These are phyloP conservation scores for Echiichthys vipera DNA, from an alignment of 2,797 vertebrate species.

Conservation along the genomic window DNA sequence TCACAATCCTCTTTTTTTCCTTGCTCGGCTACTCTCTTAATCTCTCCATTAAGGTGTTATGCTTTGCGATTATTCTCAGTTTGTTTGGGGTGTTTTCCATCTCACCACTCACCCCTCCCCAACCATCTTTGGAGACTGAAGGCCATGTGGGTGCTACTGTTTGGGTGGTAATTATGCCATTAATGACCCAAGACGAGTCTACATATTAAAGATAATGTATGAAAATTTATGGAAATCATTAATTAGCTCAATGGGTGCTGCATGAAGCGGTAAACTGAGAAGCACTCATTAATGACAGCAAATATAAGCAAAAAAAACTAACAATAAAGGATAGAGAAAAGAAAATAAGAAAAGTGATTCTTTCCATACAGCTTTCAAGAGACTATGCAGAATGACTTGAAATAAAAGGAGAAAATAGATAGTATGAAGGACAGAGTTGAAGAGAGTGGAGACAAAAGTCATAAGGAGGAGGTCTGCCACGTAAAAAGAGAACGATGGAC, in stretches of 20 bases:
- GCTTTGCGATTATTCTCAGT: slow-evolving; percentile 22
- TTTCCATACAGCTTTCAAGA: slow-evolving; percentile 15
- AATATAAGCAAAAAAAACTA: slow-evolving; percentile 24
- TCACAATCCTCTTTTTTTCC: background rate
- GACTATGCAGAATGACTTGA: background rate
- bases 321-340: background rate
- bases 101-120: slow-evolving; percentile 15
- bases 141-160: slow-evolving; percentile 53
- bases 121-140: slow-evolving; percentile 29
- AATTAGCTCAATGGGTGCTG: slow-evolving; percentile 79
- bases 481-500: background rate
- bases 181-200: slow-evolving; percentile 82
- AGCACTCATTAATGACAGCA: slow-evolving; percentile 63
- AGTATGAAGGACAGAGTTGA: background rate
- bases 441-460: background rate
- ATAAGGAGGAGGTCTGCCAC: slow-evolving; percentile 9
- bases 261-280: slow-evolving; percentile 75
- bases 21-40: slow-evolving; percentile 1
- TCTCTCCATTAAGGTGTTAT: slow-evolving; percentile 22
- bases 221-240: slow-evolving; percentile 84
- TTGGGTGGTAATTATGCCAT: slow-evolving; percentile 79
- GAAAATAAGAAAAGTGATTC: slow-evolving; percentile 5
- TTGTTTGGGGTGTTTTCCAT: slow-evolving; percentile 31
- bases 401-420: background rate
- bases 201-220: slow-evolving; percentile 83